Evolutionary conservation across 2,888 invertebrate species (phyloP).

Genomic region (Camponotus fellah): DNA sequence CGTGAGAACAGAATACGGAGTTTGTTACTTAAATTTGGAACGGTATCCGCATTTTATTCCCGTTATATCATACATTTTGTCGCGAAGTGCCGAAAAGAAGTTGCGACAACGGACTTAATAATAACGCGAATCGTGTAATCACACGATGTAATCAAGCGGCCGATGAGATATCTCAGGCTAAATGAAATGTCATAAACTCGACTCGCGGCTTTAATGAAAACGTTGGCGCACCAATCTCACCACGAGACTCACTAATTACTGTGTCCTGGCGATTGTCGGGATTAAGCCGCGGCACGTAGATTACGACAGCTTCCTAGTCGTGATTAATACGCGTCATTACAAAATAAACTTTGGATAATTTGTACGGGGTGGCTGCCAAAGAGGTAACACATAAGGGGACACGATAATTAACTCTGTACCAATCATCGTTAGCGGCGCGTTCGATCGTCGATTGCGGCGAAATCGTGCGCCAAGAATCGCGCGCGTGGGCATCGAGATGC

Average conservation of each 20-base stretch:
- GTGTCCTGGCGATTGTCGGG: slow-evolving; percentile 41
- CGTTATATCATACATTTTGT: slow-evolving; percentile 15
- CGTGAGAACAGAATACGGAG: too few species aligned
- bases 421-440: slow-evolving; percentile 59
- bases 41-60: not conserved
- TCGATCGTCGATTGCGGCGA: slow-evolving; percentile 16
- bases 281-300: slow-evolving; percentile 60
- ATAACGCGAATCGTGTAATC: slow-evolving; percentile 49
- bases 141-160: slow-evolving; percentile 42
- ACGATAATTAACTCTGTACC: slow-evolving; percentile 64
- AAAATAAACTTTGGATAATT: slow-evolving; percentile 62
- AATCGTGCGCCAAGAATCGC: slow-evolving; percentile 32
- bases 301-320: slow-evolving; percentile 53
- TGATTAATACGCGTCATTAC: slow-evolving; percentile 66
- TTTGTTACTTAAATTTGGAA: not conserved
- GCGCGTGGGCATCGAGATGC: slow-evolving; percentile 50
- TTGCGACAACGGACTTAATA: slow-evolving; percentile 32
- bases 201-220: slow-evolving; percentile 62
- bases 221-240: slow-evolving; percentile 26
- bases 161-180: slow-evolving; percentile 56
- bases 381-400: slow-evolving; percentile 45
- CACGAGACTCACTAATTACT: slow-evolving; percentile 61
- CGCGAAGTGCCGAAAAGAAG: slow-evolving; percentile 28
- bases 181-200: slow-evolving; percentile 48
- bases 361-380: slow-evolving; percentile 47